Conservation (phyloP, 2,113 vertebrate genomes). For the Macaca fascicularis region DNA sequence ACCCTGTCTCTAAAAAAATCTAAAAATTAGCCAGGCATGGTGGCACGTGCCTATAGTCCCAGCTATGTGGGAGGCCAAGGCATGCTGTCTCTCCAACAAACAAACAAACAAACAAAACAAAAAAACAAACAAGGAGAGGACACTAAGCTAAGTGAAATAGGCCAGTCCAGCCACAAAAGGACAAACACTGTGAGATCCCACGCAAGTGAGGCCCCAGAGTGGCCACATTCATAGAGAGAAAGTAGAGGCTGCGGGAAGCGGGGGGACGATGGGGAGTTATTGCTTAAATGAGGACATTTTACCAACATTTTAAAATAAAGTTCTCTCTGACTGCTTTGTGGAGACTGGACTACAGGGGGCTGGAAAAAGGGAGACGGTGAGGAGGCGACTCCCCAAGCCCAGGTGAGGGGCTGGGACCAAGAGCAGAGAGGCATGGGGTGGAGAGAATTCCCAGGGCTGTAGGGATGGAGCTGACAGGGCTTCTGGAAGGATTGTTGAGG, state of each 20-base stretch:
- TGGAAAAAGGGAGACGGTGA: background rate
- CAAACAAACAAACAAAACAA: too few relatives aligned
- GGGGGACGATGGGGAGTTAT: accelerated
- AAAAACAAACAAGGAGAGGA: background rate
- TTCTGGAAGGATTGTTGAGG: background rate
- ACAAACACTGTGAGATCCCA: background rate
- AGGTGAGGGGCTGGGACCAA: background rate
- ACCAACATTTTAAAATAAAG: background rate
- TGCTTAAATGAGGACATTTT: background rate
- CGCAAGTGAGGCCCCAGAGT: background rate
- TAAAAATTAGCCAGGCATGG: too few relatives aligned
- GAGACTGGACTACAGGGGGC: background rate
- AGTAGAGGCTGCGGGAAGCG: background rate
- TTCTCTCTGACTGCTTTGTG: background rate
- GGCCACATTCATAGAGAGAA: background rate
- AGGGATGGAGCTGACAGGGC: background rate
- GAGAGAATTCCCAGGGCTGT: too few relatives aligned
- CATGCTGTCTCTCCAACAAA: background rate
- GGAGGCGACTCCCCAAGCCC: background rate
- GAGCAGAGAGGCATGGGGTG: background rate
- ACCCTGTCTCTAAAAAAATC: too few relatives aligned
- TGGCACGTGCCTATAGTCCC: too few relatives aligned
- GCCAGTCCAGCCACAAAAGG: background rate
- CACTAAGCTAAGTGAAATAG: background rate
- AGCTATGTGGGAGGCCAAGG: too few relatives aligned